phyloP scores from a whole-genome alignment of 1,140 invertebrate species.

The Pseudomyrmex flavicornis region DNA sequence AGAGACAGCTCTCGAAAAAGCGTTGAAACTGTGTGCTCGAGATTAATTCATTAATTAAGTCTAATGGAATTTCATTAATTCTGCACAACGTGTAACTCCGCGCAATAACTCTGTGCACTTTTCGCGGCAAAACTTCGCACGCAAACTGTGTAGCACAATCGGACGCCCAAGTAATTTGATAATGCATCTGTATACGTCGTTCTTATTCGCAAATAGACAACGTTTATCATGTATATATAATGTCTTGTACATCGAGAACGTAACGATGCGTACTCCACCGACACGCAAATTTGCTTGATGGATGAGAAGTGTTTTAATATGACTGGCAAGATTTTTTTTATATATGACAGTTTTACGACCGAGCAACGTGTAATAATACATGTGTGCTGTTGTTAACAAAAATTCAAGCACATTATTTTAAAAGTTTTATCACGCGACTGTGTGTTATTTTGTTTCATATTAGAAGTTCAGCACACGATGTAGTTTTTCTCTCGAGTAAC shows the following conservation, averaged over 20 bases:
- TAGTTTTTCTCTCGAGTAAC: background rate
- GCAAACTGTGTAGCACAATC: background rate
- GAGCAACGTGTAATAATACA: too few relatives aligned
- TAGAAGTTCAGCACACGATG: background rate
- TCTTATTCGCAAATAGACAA: background rate
- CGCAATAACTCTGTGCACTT: background rate
- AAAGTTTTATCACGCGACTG: too few relatives aligned
- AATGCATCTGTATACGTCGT: background rate
- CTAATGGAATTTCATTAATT: conserved; percentile 42
- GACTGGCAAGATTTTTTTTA: background rate
- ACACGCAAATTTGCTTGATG: background rate
- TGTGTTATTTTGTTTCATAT: background rate
- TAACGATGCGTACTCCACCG: background rate
- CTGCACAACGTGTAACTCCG: background rate
- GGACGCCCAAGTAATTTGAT: conserved; percentile 19
- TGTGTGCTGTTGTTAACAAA: too few relatives aligned
- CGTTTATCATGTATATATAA: background rate
- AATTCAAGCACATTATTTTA: too few relatives aligned
- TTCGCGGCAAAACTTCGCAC: background rate
- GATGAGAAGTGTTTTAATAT: background rate
- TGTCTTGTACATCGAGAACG: background rate
- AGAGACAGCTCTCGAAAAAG: background rate
- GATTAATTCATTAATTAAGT: conserved; percentile 45
- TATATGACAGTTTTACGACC: too few relatives aligned
- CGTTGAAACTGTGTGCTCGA: background rate